Evolutionary conservation across 2,888 invertebrate genomes (phyloP), one percentile per base, ranked within the genome.

Genomic region (Mesorhabditis belari): DNA sequence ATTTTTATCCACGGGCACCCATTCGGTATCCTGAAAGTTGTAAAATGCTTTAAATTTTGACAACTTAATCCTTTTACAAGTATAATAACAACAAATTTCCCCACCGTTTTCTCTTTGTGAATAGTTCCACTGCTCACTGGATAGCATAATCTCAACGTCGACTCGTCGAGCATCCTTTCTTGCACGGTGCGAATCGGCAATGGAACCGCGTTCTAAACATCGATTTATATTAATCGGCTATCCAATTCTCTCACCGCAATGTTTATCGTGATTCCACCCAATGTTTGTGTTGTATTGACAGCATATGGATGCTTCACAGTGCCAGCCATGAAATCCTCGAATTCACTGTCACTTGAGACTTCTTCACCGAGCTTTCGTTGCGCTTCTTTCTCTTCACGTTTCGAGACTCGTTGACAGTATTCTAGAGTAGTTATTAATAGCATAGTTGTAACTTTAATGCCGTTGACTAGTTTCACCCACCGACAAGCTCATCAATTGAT

Each of bases 41-140:
- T 9, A 26, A 54, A 21, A 25, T 2, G 12, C 57, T 61, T 19
- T n/a, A 61, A 44, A 44, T 44, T 44, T 44, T 12, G n/a, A 44
- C n/a, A 44, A 12, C n/a, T 44, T n/a, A n/a, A 17, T n/a, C 12
- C 12, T 17, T 44, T n/a, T n/a, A 44, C 12, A 44, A 17, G 17
- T 44, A 12, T 17, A 44, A 17, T 44, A 1, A 17, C 2, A 44
- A 17, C 1, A n/a, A 44, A 3, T 19, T 6, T 2, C 55, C 24
- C 55, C 19, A 63, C 66, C 29, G 64, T 44, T 29, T 64, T 69
- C 44, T 71, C 71, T 55, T 67, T 69, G 51, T 74, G 73, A 9
- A 70, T 66, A n/a, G 61, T 67, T 25, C 77, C 77, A 51, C 70
- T 71, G 0, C 75, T 75, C 3, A 77, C 75, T 4, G 77, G 77